These are phyloP conservation scores for Simalia tracyae DNA, from an alignment of 2,797 vertebrate species.

Conservation along the genomic window DNA sequence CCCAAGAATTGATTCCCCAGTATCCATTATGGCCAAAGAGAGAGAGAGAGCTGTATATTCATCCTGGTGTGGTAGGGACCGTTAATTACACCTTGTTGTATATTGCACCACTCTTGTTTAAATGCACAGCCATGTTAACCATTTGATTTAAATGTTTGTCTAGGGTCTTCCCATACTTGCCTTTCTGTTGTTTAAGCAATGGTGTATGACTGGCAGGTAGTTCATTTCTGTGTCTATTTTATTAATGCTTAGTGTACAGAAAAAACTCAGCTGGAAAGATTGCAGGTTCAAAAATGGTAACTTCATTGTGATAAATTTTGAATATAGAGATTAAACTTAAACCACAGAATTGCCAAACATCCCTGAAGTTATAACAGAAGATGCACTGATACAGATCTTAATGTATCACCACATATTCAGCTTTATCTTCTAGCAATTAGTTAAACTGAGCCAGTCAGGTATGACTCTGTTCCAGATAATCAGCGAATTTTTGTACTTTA, in stretches of 20 bases:
- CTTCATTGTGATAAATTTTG: not conserved
- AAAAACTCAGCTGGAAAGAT: not conserved
- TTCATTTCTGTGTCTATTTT: not conserved
- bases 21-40: not conserved
- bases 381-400: not conserved
- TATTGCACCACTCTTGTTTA: not conserved
- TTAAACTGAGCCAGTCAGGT: not conserved
- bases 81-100: not conserved
- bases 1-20: not conserved
- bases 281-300: not conserved
- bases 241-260: not conserved
- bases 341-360: not conserved
- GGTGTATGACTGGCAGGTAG: not conserved
- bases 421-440: not conserved
- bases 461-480: not conserved
- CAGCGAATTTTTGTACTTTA: not conserved
- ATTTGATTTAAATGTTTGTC: not conserved
- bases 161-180: not conserved
- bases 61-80: not conserved
- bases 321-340: not conserved
- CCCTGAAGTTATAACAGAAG: not conserved
- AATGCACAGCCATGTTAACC: not conserved
- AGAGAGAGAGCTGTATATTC: not conserved
- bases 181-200: not conserved
- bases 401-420: not conserved